phyloP scores from a whole-genome alignment of 2,113 vertebrate genomes.

The Phocoena phocoena region DNA sequence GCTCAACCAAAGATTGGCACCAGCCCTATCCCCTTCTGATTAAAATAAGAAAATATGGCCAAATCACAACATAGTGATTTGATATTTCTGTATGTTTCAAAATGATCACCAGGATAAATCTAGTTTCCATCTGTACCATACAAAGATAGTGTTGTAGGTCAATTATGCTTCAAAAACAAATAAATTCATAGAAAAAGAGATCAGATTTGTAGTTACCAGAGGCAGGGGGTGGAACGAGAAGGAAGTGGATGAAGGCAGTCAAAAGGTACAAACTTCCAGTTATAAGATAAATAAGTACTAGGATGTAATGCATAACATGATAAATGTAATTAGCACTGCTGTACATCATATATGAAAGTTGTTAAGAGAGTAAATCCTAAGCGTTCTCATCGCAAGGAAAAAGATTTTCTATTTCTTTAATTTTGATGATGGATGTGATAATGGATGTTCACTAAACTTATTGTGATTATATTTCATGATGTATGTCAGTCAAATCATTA shows the following conservation, averaged over 20 bases:
- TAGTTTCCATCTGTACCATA: background rate
- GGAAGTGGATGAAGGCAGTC: background rate
- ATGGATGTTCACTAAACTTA: background rate
- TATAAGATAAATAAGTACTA: background rate
- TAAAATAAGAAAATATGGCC: background rate
- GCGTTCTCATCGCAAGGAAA: background rate
- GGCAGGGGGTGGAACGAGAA: background rate
- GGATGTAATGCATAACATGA: background rate
- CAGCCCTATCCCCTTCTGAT: background rate
- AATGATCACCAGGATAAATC: background rate
- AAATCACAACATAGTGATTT: background rate
- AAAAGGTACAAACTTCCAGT: background rate
- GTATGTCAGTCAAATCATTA: background rate
- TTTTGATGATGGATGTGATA: background rate
- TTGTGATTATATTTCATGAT: background rate
- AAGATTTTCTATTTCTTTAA: background rate
- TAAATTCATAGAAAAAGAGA: no score
- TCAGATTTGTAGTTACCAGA: background rate
- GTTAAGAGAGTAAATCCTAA: background rate
- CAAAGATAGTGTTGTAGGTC: background rate
- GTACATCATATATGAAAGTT: background rate
- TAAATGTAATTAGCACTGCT: background rate
- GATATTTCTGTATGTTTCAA: background rate
- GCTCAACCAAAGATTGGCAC: background rate
- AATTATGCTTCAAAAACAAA: background rate